Percentiles rank a stretch among this genome's conserved stretches.
phyloP scores from a whole-genome alignment of 2,113 vertebrate genomes.

The Capreolus pygargus region DNA sequence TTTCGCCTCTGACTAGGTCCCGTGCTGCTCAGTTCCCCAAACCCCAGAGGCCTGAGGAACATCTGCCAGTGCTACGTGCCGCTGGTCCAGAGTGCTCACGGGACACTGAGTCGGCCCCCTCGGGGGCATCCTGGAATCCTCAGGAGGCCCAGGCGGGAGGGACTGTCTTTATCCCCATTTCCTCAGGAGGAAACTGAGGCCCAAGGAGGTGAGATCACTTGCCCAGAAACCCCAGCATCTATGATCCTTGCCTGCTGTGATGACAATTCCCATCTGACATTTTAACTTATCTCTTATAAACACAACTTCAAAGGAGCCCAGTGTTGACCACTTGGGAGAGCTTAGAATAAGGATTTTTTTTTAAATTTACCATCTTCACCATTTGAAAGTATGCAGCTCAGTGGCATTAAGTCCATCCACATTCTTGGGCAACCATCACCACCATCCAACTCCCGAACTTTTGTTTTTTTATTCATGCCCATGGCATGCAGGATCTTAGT shows the following conservation, averaged over 20 bases:
- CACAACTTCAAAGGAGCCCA: background rate
- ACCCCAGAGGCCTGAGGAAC: background rate
- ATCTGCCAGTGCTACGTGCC: background rate
- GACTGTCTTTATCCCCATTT: background rate
- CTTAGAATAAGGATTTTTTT: background rate
- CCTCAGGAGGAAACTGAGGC: background rate
- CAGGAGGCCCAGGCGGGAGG: background rate
- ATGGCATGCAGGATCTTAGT: background rate
- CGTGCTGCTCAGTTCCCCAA: background rate
- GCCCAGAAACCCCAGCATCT: background rate
- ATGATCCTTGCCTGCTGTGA: background rate
- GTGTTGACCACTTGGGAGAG: background rate
- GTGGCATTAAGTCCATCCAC: background rate
- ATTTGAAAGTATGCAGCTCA: background rate
- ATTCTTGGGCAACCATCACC: background rate
- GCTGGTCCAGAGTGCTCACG: background rate
- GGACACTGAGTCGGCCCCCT: background rate
- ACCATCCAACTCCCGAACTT: background rate
- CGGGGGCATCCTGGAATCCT: fast-evolving
- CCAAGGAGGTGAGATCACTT: background rate
- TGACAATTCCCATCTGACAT: background rate
- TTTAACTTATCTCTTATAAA: background rate
- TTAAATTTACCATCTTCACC: background rate
- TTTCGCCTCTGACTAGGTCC: background rate
- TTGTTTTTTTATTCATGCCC: background rate